Percentiles rank a stretch among this genome's conserved stretches.
Conservation (phyloP, 2,797 vertebrate genomes). For the Eutrigla gurnardus region DNA sequence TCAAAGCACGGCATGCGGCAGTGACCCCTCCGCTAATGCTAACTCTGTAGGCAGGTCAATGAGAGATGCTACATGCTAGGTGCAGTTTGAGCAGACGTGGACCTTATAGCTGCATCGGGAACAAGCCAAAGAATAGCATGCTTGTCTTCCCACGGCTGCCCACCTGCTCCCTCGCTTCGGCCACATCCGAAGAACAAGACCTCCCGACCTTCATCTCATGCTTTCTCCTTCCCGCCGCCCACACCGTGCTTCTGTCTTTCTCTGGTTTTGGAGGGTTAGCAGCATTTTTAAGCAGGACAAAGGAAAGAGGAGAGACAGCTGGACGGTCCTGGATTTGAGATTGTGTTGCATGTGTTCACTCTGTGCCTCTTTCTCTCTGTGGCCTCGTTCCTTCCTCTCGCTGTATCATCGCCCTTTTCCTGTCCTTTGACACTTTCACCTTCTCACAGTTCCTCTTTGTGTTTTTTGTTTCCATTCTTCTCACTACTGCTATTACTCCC, state of each 20-base stretch:
- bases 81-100: conserved; percentile 28
- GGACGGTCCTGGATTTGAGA: conserved; percentile 49
- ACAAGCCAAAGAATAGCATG: conserved; percentile 54
- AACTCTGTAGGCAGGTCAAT: conserved; percentile 17
- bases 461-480: conserved; percentile 6
- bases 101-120: conserved; percentile 47
- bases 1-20: conserved; percentile 34
- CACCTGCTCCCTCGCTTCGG: conserved; percentile 57
- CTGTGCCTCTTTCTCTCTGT: conserved; percentile 39
- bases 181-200: conserved; percentile 41
- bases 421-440: conserved; percentile 15
- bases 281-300: conserved; percentile 51
- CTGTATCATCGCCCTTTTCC: conserved; percentile 15
- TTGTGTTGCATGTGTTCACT: conserved; percentile 71
- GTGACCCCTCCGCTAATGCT: conserved; percentile 49
- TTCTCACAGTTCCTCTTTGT: conserved; percentile 15
- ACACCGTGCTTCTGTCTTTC: conserved; percentile 3
- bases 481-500: conserved; percentile 2
- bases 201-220: conserved; percentile 46
- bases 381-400: conserved; percentile 31
- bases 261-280: conserved; percentile 27
- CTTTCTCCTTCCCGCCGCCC: conserved; percentile 25
- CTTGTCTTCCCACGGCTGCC: conserved; percentile 59
- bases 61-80: conserved; percentile 46
- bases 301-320: conserved; percentile 70